These are phyloP conservation scores for Drosophila pegasa DNA, from an alignment of 2,888 invertebrate species.

Conservation along the genomic window DNA sequence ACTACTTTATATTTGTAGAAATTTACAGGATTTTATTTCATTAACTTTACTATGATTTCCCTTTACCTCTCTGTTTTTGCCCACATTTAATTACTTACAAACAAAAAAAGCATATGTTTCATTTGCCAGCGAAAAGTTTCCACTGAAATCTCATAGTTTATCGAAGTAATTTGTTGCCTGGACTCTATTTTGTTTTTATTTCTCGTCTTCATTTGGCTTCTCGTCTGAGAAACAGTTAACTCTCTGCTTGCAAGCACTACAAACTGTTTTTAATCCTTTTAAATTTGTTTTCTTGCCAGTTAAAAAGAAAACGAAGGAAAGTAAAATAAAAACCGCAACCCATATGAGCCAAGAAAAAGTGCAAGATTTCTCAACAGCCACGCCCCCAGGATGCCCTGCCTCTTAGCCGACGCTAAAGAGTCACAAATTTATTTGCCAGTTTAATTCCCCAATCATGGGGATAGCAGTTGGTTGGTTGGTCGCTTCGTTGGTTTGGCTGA, in stretches of 20 bases:
- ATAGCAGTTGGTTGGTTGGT: slow-evolving; percentile 33
- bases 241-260: slow-evolving; percentile 38
- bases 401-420: background rate
- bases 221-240: slow-evolving; percentile 21
- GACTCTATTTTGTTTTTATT: background rate
- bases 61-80: background rate
- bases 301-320: background rate
- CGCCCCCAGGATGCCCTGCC: background rate
- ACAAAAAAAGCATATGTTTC: background rate
- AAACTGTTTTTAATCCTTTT: slow-evolving; percentile 70
- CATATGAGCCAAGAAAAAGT: slow-evolving; percentile 47
- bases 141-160: slow-evolving; percentile 36
- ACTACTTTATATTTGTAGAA: no score
- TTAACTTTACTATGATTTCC: background rate
- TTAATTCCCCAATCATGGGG: slow-evolving; percentile 79
- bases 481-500: slow-evolving; percentile 1
- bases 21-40: background rate
- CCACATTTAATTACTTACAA: background rate
- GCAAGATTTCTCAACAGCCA: slow-evolving; percentile 30
- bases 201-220: background rate
- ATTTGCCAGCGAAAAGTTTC: background rate
- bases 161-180: slow-evolving; percentile 36
- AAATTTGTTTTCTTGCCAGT: slow-evolving; percentile 62
- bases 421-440: slow-evolving; percentile 65
- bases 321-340: slow-evolving; percentile 34